Conservation (phyloP, 1,140 invertebrate species). For the Drosophila asahinai region DNA sequence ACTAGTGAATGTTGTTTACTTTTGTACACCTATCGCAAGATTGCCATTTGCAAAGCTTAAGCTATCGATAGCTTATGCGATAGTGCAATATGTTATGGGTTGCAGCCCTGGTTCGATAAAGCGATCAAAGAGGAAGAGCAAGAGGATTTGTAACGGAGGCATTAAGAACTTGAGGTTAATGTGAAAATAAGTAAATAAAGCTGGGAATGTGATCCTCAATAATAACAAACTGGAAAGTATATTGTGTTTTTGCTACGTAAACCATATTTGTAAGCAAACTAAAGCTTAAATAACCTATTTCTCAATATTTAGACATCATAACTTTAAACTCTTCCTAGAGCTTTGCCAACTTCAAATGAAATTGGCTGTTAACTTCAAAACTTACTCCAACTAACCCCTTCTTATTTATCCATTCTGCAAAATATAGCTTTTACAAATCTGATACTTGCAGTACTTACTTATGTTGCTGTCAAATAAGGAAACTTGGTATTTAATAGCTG, state of each 20-base stretch:
- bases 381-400: not conserved
- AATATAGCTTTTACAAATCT: constrained; percentile 2
- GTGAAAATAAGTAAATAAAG: not conserved
- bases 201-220: not conserved
- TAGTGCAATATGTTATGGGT: not conserved
- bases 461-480: not conserved
- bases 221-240: not conserved
- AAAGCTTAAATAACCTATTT: not conserved
- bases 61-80: not conserved
- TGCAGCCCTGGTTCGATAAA: not conserved
- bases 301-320: too few relatives aligned
- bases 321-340: not conserved
- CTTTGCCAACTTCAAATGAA: not conserved
- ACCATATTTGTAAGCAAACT: not conserved
- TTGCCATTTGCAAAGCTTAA: not conserved
- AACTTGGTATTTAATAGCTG: constrained; percentile 9
- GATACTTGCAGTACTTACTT: constrained; percentile 12
- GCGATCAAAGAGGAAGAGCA: too few relatives aligned
- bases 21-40: not conserved
- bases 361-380: not conserved
- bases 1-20: not conserved
- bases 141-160: not conserved
- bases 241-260: not conserved
- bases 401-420: not conserved
- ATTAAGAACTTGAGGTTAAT: too few relatives aligned